Evolutionary conservation across 2,888 invertebrate genomes (phyloP).

Genomic region (Cataglyphis albicans): DNA sequence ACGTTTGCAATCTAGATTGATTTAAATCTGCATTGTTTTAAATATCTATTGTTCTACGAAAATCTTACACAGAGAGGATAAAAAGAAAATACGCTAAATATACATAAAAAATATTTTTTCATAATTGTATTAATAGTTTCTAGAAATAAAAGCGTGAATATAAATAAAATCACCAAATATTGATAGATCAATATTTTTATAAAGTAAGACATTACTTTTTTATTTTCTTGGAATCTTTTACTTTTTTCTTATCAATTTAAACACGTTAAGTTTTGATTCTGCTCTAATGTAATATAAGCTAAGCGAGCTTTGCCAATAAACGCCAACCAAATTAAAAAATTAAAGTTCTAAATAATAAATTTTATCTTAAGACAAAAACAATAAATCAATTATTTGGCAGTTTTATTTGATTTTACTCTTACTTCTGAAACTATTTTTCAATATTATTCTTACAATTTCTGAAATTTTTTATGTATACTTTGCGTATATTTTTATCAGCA

Average conservation of each 20-base stretch:
- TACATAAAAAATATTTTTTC: constrained; percentile 18
- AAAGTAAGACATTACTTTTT: neutral
- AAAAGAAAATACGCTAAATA: neutral
- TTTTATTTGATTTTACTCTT: neutral
- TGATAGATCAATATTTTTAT: neutral
- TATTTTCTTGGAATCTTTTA: neutral
- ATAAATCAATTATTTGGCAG: neutral
- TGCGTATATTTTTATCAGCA: neutral
- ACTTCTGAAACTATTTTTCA: neutral
- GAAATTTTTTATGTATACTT: neutral
- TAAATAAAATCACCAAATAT: neutral
- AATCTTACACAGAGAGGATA: neutral
- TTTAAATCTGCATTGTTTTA: neutral
- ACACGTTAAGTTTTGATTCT: neutral
- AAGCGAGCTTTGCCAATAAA: neutral
- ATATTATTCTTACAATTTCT: neutral
- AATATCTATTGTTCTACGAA: neutral
- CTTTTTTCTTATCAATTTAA: neutral
- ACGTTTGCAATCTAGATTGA: constrained; percentile 14
- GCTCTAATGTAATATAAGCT: neutral
- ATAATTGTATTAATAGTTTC: neutral
- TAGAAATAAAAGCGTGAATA: neutral
- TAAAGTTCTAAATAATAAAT: neutral
- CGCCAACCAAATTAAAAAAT: neutral
- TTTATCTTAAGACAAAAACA: neutral